Percentiles rank a stretch among this genome's conserved stretches.
phyloP scores from a whole-genome alignment of 2,888 invertebrate species.

The Sepiola atlantica region DNA sequence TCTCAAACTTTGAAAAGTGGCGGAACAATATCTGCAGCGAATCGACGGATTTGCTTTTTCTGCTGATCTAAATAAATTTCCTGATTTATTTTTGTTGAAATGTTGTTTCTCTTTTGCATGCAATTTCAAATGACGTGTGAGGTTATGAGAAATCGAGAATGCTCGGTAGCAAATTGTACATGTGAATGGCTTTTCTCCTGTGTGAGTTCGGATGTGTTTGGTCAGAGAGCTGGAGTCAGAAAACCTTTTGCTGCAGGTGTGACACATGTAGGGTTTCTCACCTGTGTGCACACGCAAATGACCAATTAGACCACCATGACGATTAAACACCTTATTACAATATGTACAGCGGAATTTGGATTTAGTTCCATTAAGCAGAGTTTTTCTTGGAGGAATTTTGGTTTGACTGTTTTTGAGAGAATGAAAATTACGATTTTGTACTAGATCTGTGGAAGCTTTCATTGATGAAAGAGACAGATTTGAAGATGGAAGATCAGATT shows the following conservation, averaged over 20 bases:
- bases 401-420: neutral
- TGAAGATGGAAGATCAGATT: neutral
- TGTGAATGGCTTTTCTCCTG: neutral
- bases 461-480: neutral
- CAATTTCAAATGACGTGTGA: neutral
- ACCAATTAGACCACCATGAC: conserved; percentile 5
- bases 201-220: neutral
- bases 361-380: neutral
- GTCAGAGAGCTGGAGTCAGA: neutral
- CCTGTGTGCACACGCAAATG: neutral
- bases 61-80: neutral
- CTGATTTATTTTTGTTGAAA: neutral
- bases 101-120: neutral
- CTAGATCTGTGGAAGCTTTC: neutral
- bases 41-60: neutral
- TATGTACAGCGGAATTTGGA: neutral
- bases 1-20: neutral
- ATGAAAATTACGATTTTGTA: neutral
- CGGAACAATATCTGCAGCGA: neutral
- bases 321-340: neutral
- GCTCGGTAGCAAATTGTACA: neutral
- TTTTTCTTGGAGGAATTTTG: neutral
- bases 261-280: neutral
- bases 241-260: neutral
- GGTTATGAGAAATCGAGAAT: neutral